Evolutionary conservation across 2,797 vertebrate species (phyloP), one percentile per base, ranked within the genome.

Genomic region (Heliangelus exortis): DNA sequence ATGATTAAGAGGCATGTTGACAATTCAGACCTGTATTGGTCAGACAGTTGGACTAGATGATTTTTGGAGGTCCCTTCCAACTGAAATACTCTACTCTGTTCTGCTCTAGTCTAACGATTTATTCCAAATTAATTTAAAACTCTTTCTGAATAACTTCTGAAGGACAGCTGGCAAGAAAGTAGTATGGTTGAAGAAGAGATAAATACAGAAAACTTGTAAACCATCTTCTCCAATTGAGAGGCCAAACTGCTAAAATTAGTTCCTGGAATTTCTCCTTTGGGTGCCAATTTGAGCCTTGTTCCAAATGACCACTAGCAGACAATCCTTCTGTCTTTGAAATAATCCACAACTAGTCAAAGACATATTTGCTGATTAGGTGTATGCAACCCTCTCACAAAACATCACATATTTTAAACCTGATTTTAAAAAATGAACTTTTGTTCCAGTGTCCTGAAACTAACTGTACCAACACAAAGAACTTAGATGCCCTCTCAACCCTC

Each of bases 151-250:
- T 81, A 94, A 82, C 69, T 93, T 91, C 34, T 79, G 84, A 93
- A 96, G 76, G 92, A 93, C 73, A 92, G 86, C 61, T 80, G 41
- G 22, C 45, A 87, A 71, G 74, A 79, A 84, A 82, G 61, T 15
- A 83, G 3, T 36, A 93, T 51, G 39, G 79, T 41, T 95, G 87
- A 94, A 92, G 87, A 80, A 92, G 48, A 96, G 50, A 96, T 41
- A 95, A 95, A 96, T 89, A 87, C 87, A 97, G 91, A 96, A 96
- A 97, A 96, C 84, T 54, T 84, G 95, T 78, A 91, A 95, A 95
- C 50, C 58, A 68, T 89, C 87, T 95, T 95, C 83, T 81, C 81
- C 84, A 91, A 20, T 41, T 87, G 34, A 91, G 81, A 97, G 90
- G 91, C 59, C 29, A 54, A 96, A 90, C 48, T 91, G 85, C 95